Evolutionary conservation across 1,140 invertebrate species (phyloP).

Genomic region (Batillaria attramentaria): DNA sequence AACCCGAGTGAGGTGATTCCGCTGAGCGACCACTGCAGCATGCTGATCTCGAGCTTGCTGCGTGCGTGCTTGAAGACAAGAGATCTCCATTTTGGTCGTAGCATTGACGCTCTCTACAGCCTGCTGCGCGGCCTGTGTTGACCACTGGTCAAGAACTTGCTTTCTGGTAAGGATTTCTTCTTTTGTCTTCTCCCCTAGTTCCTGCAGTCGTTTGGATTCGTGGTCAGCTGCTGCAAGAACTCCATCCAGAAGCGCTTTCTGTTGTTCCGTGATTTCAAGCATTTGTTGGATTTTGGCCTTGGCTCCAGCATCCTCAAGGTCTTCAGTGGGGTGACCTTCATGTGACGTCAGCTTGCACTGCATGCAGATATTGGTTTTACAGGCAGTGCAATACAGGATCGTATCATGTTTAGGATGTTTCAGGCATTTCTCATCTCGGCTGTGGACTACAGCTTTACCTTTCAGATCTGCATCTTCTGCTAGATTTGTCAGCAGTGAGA

Average conservation of each 20-base stretch:
- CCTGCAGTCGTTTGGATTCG: no score
- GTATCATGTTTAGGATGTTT: not conserved
- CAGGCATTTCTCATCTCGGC: not conserved
- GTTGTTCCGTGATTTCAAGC: not conserved
- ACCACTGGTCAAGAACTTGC: no score
- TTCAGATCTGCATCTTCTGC: not conserved
- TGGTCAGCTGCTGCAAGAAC: no score
- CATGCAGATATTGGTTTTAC: slow-evolving; percentile 12
- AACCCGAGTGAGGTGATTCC: not conserved
- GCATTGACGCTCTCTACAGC: no score
- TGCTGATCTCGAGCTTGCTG: no score
- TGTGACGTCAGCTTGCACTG: slow-evolving; percentile 23
- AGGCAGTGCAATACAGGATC: not conserved
- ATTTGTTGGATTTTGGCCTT: not conserved
- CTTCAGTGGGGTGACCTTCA: slow-evolving; percentile 10
- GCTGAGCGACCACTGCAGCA: no score
- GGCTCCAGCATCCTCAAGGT: slow-evolving; percentile 2
- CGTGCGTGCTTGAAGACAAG: no score
- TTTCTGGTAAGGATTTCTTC: no score
- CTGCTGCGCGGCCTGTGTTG: no score
- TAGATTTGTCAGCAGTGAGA: not conserved
- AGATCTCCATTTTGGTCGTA: no score
- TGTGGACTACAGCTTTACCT: not conserved
- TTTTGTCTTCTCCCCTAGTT: no score
- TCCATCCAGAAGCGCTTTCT: no score